A percentile compares a stretch with the other conserved stretches of the same genome.
These are phyloP conservation scores for Ctenopoma multispine DNA, from an alignment of 2,797 vertebrate species.

Conservation along the genomic window DNA sequence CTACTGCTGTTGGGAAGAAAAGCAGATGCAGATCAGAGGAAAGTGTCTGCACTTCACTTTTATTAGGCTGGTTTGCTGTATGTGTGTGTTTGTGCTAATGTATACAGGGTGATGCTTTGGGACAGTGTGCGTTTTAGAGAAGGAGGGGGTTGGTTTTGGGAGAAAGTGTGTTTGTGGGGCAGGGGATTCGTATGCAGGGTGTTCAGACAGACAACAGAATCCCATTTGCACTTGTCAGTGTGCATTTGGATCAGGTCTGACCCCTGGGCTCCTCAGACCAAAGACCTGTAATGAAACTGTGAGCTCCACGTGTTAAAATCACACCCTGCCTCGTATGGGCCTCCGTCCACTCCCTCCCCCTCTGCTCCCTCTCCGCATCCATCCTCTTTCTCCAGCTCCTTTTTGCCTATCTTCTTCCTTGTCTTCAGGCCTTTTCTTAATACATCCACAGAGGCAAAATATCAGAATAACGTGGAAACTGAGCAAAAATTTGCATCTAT, in stretches of 20 bases:
- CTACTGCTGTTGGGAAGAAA: background rate
- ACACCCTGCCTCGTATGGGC: constrained; percentile 55
- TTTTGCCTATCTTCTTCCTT: constrained; percentile 15
- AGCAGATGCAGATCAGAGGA: constrained; percentile 12
- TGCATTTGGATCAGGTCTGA: constrained; percentile 83
- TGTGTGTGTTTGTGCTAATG: constrained; percentile 38
- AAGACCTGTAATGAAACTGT: constrained; percentile 77
- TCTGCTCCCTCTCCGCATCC: constrained; percentile 34
- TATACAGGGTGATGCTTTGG: constrained; percentile 48
- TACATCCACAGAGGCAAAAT: constrained; percentile 29
- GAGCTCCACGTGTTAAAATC: constrained; percentile 75
- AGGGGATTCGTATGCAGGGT: constrained; percentile 49
- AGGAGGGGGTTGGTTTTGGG: constrained; percentile 37
- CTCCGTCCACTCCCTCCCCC: constrained; percentile 60
- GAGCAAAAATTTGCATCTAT: constrained; percentile 17
- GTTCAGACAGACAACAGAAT: constrained; percentile 79
- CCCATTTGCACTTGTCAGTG: constrained; percentile 86
- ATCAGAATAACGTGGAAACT: constrained; percentile 4
- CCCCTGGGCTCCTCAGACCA: constrained; percentile 74
- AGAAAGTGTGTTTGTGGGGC: constrained; percentile 32
- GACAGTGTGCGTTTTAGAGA: constrained; percentile 31
- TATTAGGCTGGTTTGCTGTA: constrained; percentile 6
- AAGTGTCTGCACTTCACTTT: constrained; percentile 10
- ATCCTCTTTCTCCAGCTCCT: constrained; percentile 20
- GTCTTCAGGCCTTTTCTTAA: constrained; percentile 9